Percentiles rank a stretch among this genome's conserved stretches.
Conservation (phyloP, 2,888 invertebrate genomes). For the Steinernema scapterisci region DNA sequence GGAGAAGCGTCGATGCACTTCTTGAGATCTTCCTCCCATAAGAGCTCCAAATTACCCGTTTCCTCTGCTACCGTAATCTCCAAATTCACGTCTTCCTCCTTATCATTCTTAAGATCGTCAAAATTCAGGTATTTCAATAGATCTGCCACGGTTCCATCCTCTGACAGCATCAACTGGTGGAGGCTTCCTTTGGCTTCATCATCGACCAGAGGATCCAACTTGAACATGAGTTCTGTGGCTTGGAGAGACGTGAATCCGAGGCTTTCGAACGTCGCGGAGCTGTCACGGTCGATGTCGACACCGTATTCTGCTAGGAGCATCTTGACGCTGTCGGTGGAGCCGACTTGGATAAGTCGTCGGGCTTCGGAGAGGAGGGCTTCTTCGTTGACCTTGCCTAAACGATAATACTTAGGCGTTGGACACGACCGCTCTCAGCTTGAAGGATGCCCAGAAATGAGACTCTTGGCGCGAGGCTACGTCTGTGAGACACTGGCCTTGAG, state of each 20-base stretch:
- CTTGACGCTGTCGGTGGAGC: neutral
- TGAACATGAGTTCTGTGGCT: constrained; percentile 11
- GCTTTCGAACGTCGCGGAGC: neutral
- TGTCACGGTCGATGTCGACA: neutral
- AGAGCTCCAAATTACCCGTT: neutral
- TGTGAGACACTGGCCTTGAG: too few relatives aligned
- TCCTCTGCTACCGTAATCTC: neutral
- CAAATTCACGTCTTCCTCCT: neutral
- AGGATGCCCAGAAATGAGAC: too few relatives aligned
- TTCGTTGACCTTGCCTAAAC: constrained; percentile 20
- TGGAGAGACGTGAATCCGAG: constrained; percentile 12
- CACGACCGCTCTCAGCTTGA: too few relatives aligned
- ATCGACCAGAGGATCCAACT: constrained; percentile 7
- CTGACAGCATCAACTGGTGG: neutral
- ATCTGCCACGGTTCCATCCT: neutral
- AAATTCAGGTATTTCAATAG: neutral
- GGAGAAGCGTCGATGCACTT: constrained; percentile 35
- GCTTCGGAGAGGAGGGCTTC: neutral
- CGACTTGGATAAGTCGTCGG: neutral
- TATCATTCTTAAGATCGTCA: neutral
- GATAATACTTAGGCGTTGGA: too few relatives aligned
- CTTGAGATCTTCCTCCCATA: constrained; percentile 19
- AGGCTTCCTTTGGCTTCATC: neutral
- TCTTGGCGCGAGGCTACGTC: too few relatives aligned
- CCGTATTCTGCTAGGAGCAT: neutral